These are phyloP conservation scores for Thermophis baileyi DNA, from an alignment of 2,113 vertebrate genomes.

Conservation along the genomic window DNA sequence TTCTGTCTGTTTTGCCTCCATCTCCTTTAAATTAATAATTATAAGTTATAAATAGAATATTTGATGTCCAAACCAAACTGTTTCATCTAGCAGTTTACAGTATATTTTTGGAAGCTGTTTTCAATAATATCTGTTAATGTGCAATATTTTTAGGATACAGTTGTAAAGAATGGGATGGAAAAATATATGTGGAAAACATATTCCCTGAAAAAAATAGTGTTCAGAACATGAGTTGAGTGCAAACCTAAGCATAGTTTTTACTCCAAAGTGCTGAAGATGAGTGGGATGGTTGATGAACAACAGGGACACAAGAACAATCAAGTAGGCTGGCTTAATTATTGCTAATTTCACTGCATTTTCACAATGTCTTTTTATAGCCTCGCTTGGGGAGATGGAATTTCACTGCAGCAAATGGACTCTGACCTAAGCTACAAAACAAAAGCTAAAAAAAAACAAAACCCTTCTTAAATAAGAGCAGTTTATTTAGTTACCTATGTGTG, in stretches of 20 bases:
- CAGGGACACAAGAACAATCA: background rate
- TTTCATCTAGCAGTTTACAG: background rate
- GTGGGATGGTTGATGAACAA: slow-evolving; percentile 23
- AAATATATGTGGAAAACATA: background rate
- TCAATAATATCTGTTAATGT: background rate
- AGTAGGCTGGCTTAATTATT: slow-evolving; percentile 34
- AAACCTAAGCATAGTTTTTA: slow-evolving; percentile 10
- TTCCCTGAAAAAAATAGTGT: background rate
- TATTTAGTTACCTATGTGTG: background rate
- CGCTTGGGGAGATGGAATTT: slow-evolving; percentile 25
- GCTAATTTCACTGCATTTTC: slow-evolving; percentile 26
- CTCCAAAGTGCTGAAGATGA: slow-evolving; percentile 13
- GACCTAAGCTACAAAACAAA: slow-evolving; percentile 12
- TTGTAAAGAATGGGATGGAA: background rate
- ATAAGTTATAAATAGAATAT: background rate
- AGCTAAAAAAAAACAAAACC: background rate
- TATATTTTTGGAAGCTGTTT: background rate
- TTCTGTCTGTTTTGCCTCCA: background rate
- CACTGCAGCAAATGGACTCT: slow-evolving; percentile 4
- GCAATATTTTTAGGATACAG: background rate
- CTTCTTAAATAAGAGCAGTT: background rate
- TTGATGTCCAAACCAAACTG: no score
- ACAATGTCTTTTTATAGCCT: slow-evolving; percentile 17
- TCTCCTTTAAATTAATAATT: background rate
- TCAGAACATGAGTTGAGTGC: background rate